Evolutionary conservation across 2,888 invertebrate species (phyloP), one percentile per base, ranked within the genome.

Genomic region (Ashinkailepas kermadecensis): DNA sequence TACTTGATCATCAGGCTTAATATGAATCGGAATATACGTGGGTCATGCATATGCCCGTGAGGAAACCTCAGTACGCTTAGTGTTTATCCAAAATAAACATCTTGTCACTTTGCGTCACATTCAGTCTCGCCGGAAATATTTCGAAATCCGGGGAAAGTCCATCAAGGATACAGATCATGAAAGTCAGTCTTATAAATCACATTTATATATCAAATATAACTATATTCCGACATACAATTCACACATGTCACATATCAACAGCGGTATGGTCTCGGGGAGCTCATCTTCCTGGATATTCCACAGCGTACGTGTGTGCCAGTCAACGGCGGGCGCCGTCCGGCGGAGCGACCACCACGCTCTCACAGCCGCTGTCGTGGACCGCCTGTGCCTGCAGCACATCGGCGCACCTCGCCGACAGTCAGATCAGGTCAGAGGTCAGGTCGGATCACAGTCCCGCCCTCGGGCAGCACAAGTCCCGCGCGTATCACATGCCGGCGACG

Each of bases 191-290:
- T 65, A 65, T 23, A 23, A 65, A 67, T 67, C 13, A 67, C n/a
- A 13, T 67, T 67, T 67, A 67, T 67, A 25, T 67, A 67, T 25
- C 13, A 67, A 67, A 67, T 67, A 62, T 62, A 62, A 62, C 62
- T 62, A 62, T 62, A 62, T 62, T 62, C 25, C 67, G 13, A 10
- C 65, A 23, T 23, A 65, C 65, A 12, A n/a, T n/a, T 65, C n/a
- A 9, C 9, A 23, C 65, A 23, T n/a, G 23, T 23, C n/a, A n/a
- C 65, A 23, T 9, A 8, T 65, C 10, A 23, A n/a, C n/a, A n/a
- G 15, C 65, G 9, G 65, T 23, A 8, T n/a, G 65, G 65, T 65
- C n/a, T n/a, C 23, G 23, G 7, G 23, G 65, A 10, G 23, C 23
- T 8, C 23, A 23, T n/a, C 23, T 65, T 65, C 65, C 23, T 23